Evolutionary conservation across 2,888 invertebrate species (phyloP), one percentile per base, ranked within the genome.

Genomic region (Listrodromus nycthemerus): DNA sequence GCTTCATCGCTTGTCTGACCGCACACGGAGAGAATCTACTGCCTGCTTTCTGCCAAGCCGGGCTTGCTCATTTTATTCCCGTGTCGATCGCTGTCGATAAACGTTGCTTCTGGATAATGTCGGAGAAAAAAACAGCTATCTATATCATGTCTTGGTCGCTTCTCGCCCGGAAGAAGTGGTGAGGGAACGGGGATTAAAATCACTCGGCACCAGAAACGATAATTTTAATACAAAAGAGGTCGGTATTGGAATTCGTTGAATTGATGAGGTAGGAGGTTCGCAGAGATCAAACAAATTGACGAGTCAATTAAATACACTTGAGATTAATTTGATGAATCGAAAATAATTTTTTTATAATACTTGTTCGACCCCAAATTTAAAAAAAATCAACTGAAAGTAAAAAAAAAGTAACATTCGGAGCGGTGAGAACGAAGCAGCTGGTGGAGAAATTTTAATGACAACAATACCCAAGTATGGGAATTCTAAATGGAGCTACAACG

Each of bases 391-490:
- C 33, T 41, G 10, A 10, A 41, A 41, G 10, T 33, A 5, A 33
- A 33, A 33, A 33, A 33, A 7, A 33, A 33, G 33, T 33, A 16
- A 7, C 24, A 24, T 10, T 55, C 10, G 21, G 21, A 8, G 3
- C 10, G 52, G 2, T 19, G 19, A 7, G 10, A 21, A 21, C 21
- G 19, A 8, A 21, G 19, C 52, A 8, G 19, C 6, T 66, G 27
- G 10, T 24, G 41, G 30, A 8, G 45, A 65, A 45, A 55, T 76
- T 76, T 76, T 67, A 58, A 66, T 76, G 45, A 58, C 41, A 45
- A 76, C 10, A 76, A 52, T 76, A 66, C 55, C 37, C 19, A 66
- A 76, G 66, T 58, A 45, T 65, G 41, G 66, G 76, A 66, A 66
- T 74, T 63, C 33, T 3, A 10, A 21, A 24, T 24, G 24, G 55